phyloP scores from a whole-genome alignment of 2,113 vertebrate species.

The Alligator sinensis region DNA sequence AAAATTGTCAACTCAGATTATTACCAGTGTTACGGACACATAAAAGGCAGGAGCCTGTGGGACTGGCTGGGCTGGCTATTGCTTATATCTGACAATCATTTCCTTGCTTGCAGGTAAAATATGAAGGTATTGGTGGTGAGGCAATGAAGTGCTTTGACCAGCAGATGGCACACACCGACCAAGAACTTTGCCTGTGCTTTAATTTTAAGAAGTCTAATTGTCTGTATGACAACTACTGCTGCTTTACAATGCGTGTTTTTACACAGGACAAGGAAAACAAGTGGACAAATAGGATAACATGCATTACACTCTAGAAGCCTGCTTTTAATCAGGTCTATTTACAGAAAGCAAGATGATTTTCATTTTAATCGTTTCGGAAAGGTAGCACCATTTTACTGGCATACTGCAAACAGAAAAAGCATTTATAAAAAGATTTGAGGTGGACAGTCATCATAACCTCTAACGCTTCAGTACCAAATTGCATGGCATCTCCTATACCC shows the following conservation, averaged over 20 bases:
- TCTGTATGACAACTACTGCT: accelerated
- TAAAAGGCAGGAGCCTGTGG: not conserved
- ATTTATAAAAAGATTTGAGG: not conserved
- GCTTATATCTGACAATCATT: not conserved
- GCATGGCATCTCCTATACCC: not conserved
- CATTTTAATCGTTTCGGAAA: not conserved
- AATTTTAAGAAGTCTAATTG: accelerated
- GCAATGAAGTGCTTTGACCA: not conserved
- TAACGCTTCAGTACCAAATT: accelerated
- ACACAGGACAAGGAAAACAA: accelerated
- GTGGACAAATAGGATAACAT: not conserved
- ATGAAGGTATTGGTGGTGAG: not conserved
- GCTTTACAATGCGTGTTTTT: not conserved
- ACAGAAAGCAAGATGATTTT: not conserved
- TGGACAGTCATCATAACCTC: not conserved
- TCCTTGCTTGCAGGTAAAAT: not conserved
- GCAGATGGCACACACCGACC: conserved; percentile 25
- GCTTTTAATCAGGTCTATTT: not conserved
- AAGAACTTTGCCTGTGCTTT: accelerated
- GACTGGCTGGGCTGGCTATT: not conserved
- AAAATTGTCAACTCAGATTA: not conserved
- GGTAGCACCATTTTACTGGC: not conserved
- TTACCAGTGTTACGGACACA: not conserved
- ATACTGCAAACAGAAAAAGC: not conserved
- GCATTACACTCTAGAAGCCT: not conserved